Evolutionary conservation across 2,113 vertebrate species (phyloP).

Genomic region (Connochaetes taurinus): DNA sequence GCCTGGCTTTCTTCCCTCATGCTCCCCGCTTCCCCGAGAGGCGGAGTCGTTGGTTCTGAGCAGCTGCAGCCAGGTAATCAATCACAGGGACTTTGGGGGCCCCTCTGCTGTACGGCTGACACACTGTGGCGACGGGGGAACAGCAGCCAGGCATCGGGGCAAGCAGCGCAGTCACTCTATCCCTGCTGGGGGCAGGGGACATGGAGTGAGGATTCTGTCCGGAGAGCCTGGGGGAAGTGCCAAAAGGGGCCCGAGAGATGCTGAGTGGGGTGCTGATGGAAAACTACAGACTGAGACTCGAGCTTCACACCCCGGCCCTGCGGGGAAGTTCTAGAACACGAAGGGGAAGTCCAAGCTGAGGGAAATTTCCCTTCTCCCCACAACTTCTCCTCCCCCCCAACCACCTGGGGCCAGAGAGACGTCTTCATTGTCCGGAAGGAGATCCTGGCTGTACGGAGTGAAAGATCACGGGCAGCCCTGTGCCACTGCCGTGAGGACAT

Average conservation of each 20-base stretch:
- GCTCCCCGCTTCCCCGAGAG: neutral
- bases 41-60: neutral
- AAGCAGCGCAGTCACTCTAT: neutral
- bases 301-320: neutral
- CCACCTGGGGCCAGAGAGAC: neutral
- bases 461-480: neutral
- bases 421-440: neutral
- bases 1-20: neutral
- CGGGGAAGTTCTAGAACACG: neutral
- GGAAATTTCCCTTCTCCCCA: slow-evolving; percentile 60
- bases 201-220: neutral
- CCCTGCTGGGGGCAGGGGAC: neutral
- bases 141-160: neutral
- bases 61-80: neutral
- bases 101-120: neutral
- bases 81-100: neutral
- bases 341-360: slow-evolving; percentile 44
- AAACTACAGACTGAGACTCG: slow-evolving; percentile 47
- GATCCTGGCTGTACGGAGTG: neutral
- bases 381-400: slow-evolving; percentile 4
- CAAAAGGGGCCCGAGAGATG: neutral
- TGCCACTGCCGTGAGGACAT: rapidly evolving
- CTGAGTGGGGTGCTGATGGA: slow-evolving; percentile 37
- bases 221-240: neutral
- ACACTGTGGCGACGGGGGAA: neutral